Evolutionary conservation across 1,140 invertebrate genomes (phyloP).

Genomic region (Heliconius hewitsoni): DNA sequence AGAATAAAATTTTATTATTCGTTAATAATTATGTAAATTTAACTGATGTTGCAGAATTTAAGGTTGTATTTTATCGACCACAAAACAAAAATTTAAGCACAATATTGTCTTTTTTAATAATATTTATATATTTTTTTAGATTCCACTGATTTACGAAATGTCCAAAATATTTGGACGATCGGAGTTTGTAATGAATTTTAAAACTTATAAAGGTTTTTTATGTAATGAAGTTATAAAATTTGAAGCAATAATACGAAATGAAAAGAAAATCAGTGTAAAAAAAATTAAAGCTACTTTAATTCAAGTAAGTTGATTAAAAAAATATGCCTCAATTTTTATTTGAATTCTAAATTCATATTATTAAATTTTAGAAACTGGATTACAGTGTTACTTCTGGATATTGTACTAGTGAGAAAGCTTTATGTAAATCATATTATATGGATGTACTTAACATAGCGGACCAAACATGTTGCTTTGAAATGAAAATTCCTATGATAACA

Average conservation of each 20-base stretch:
- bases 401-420: conserved; percentile 52
- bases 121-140: conserved; percentile 42
- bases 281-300: conserved; percentile 56
- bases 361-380: conserved; percentile 60
- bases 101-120: background rate
- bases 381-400: conserved; percentile 58
- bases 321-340: background rate
- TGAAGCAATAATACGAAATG: conserved; percentile 60
- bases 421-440: conserved; percentile 49
- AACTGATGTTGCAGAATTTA: conserved; percentile 55
- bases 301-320: conserved; percentile 50
- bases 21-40: conserved; percentile 59
- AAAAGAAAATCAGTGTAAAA: conserved; percentile 55
- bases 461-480: conserved; percentile 51
- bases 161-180: conserved; percentile 52
- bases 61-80: conserved; percentile 40
- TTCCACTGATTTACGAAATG: conserved; percentile 52
- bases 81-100: background rate
- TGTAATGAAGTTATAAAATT: conserved; percentile 58
- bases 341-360: background rate
- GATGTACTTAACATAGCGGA: conserved; percentile 46
- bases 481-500: conserved; percentile 56
- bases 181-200: conserved; percentile 51
- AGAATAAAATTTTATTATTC: conserved; percentile 47
- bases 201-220: conserved; percentile 61